Evolutionary conservation across 2,888 invertebrate genomes (phyloP), one percentile per base, ranked within the genome.

Genomic region (Aphodius granarius): DNA sequence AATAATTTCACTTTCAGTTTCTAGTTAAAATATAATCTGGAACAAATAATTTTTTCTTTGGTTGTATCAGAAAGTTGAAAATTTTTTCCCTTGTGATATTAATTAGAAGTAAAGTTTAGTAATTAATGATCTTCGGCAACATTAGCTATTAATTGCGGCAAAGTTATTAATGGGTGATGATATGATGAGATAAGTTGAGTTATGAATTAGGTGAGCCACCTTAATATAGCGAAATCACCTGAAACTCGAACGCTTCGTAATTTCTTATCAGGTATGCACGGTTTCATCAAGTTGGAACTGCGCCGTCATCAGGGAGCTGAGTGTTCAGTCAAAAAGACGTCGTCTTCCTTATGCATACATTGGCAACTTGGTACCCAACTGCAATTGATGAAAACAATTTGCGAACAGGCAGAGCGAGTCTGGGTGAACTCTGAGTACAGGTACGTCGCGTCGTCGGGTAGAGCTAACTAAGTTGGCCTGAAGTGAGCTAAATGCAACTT

Each of bases 321-420:
- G 16, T 16, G 19, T 65, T 15, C 16, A 65, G 1, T 4, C 65
- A 15, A 65, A 18, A 19, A 65, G 16, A 18, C 19, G 1, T 65
- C 19, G 65, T 65, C 65, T 18, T 9, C 63, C 68, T n/a, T 22
- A 20, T 68, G 68, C 68, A 68, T 68, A 68, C 68, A 68, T 68
- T 68, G 20, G 20, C 20, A 68, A 68, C 68, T 68, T 21, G 20
- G 20, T n/a, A 22, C 21, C 68, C 68, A 68, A 68, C 21, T 68
- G 68, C 68, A 68, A 68, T 68, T 68, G 68, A 68, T 68, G 68
- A 22, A 68, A 68, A 21, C 68, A 68, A 43, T 43, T 43, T 43
- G 43, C 43, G 43, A 43, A 43, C 43, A 43, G 43, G 43, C 43
- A 43, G 43, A 6, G 9, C 1, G 43, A 43, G 43, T n/a, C n/a